These are phyloP conservation scores for Protodeltote pygarga DNA, from an alignment of 2,888 invertebrate species.

Conservation along the genomic window DNA sequence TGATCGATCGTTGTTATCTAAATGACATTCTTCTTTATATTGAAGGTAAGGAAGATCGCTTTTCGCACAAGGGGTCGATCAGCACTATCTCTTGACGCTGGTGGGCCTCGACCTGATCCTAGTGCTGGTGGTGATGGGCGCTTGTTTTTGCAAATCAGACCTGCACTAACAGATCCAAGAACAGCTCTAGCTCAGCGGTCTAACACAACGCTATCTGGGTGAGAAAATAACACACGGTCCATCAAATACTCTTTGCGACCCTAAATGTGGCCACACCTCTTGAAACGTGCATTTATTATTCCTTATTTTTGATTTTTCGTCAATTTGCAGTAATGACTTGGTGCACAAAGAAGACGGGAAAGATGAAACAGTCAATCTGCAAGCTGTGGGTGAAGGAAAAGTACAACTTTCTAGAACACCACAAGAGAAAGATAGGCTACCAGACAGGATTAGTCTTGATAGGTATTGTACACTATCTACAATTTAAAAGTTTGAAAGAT, in stretches of 20 bases:
- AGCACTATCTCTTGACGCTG: slow-evolving; percentile 79
- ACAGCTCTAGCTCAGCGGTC: slow-evolving; percentile 75
- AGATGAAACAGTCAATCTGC: slow-evolving; percentile 80
- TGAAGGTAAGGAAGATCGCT: slow-evolving; percentile 80
- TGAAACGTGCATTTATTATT: too few species aligned
- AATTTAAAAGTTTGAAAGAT: too few species aligned
- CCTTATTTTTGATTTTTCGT: too few species aligned
- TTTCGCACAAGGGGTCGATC: slow-evolving; percentile 83
- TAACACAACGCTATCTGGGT: slow-evolving; percentile 82
- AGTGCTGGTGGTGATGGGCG: slow-evolving; percentile 75
- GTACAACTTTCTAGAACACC: slow-evolving; percentile 90
- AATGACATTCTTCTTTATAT: slow-evolving; percentile 27
- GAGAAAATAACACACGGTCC: slow-evolving; percentile 7
- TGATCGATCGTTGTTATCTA: slow-evolving; percentile 15
- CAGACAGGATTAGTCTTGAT: slow-evolving; percentile 96
- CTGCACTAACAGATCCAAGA: slow-evolving; percentile 77
- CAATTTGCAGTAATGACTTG: slow-evolving; percentile 49
- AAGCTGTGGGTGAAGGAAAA: slow-evolving; percentile 88
- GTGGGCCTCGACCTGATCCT: slow-evolving; percentile 62
- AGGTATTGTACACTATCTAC: slow-evolving; percentile 85
- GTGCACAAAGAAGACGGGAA: slow-evolving; percentile 68
- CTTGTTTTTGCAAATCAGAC: slow-evolving; percentile 79
- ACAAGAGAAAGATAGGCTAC: slow-evolving; percentile 93
- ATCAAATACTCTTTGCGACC: too few species aligned
- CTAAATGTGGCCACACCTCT: too few species aligned